phyloP scores from a whole-genome alignment of 1,140 invertebrate species.

The Drosophila rufa region DNA sequence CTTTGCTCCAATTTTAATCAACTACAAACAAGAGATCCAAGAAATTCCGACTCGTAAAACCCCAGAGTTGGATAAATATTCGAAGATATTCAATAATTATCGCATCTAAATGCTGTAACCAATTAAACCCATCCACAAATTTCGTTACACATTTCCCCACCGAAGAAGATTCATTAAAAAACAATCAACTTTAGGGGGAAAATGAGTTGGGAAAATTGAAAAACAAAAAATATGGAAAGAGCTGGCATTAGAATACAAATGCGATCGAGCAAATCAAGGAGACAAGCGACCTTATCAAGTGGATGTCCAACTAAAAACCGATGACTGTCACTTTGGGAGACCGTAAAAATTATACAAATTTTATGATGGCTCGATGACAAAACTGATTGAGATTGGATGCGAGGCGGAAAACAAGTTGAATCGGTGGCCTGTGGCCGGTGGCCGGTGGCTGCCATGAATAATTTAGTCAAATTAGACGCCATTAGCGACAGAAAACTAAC shows the following conservation, averaged over 20 bases:
- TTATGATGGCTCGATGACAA: slow-evolving; percentile 76
- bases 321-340: slow-evolving; percentile 76
- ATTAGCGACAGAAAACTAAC: slow-evolving; percentile 54
- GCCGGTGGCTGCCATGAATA: slow-evolving; percentile 68
- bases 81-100: slow-evolving; percentile 61
- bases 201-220: slow-evolving; percentile 50
- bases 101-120: slow-evolving; percentile 69
- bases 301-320: slow-evolving; percentile 69
- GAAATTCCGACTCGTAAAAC: slow-evolving; percentile 12
- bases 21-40: slow-evolving; percentile 47
- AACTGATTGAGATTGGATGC: slow-evolving; percentile 63
- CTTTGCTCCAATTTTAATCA: slow-evolving; percentile 56
- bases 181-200: slow-evolving; percentile 55
- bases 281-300: slow-evolving; percentile 52
- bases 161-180: slow-evolving; percentile 72
- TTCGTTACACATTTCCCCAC: slow-evolving; percentile 69
- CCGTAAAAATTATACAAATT: slow-evolving; percentile 83
- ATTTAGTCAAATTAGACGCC: slow-evolving; percentile 79
- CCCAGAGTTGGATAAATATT: slow-evolving; percentile 42
- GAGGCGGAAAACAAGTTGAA: slow-evolving; percentile 72
- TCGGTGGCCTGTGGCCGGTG: neutral
- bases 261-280: slow-evolving; percentile 74
- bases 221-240: slow-evolving; percentile 14
- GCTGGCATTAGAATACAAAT: slow-evolving; percentile 71
- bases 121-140: slow-evolving; percentile 77